Evolutionary conservation across 2,797 vertebrate species (phyloP).

Genomic region (Danio choprae): DNA sequence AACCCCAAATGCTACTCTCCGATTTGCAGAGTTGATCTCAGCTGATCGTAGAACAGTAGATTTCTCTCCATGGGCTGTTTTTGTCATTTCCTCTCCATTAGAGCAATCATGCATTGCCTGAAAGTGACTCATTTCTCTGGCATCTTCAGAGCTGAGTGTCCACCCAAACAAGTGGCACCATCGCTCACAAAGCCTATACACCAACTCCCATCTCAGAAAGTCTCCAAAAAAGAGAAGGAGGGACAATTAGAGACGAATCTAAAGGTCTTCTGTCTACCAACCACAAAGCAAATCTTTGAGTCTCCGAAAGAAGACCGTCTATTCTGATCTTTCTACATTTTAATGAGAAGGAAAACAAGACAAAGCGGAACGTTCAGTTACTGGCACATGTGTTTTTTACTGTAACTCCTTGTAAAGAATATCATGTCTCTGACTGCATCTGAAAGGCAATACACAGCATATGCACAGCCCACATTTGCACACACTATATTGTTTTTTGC

Average conservation of each 20-base stretch:
- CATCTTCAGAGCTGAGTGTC: slow-evolving; percentile 25
- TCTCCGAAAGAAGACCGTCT: slow-evolving; percentile 33
- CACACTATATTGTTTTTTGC: too few species aligned
- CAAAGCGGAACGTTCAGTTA: slow-evolving; percentile 32
- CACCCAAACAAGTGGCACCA: slow-evolving; percentile 29
- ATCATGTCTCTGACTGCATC: not conserved
- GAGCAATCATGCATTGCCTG: not conserved
- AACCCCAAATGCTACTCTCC: not conserved
- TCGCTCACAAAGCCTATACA: slow-evolving; percentile 29
- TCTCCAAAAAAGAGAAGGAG: slow-evolving; percentile 37
- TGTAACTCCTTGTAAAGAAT: not conserved
- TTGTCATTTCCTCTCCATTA: slow-evolving; percentile 31
- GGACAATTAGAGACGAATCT: slow-evolving; percentile 36
- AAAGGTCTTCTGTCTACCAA: slow-evolving; percentile 48
- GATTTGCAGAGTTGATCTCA: not conserved
- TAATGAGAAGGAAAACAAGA: slow-evolving; percentile 25
- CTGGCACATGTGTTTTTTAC: not conserved
- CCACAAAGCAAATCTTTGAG: slow-evolving; percentile 62
- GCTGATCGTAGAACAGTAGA: slow-evolving; percentile 1
- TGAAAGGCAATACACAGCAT: not conserved
- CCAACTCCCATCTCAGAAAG: not conserved
- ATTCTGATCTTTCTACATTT: slow-evolving; percentile 43
- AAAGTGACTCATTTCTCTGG: slow-evolving; percentile 36
- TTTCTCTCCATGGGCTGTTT: not conserved
- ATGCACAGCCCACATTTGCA: too few species aligned